Conservation (phyloP, 2,888 invertebrate genomes). For the Myopa testacea region DNA sequence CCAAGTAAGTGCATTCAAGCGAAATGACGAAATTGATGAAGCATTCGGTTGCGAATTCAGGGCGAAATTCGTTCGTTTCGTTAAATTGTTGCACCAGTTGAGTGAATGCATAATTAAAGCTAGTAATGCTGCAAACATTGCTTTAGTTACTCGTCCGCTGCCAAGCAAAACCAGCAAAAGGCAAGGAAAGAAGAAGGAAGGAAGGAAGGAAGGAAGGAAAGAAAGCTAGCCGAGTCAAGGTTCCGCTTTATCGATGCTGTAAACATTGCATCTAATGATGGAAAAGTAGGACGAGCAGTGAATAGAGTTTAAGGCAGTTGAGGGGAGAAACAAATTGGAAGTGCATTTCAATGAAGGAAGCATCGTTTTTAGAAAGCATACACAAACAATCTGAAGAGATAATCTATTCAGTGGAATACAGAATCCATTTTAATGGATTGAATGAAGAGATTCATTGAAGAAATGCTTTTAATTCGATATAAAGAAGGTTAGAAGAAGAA, state of each 20-base stretch:
- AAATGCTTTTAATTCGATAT: too few relatives aligned
- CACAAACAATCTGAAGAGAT: too few relatives aligned
- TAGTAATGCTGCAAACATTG: not conserved
- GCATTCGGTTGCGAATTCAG: not conserved
- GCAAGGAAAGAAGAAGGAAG: not conserved
- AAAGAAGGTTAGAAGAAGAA: too few relatives aligned
- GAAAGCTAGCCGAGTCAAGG: not conserved
- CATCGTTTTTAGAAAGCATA: too few relatives aligned
- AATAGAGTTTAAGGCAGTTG: too few relatives aligned
- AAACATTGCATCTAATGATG: not conserved
- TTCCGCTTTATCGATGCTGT: not conserved
- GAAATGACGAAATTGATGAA: not conserved
- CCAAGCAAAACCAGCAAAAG: not conserved
- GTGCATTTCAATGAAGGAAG: not conserved
- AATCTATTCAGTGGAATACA: too few relatives aligned
- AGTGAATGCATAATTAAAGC: slow-evolving; percentile 20
- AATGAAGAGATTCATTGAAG: too few relatives aligned
- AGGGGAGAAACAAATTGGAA: too few relatives aligned
- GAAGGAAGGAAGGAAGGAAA: too few relatives aligned
- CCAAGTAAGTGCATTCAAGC: slow-evolving; percentile 19
- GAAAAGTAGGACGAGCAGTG: too few relatives aligned
- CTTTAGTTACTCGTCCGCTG: not conserved
- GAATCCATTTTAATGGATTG: too few relatives aligned
- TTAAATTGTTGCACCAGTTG: not conserved
- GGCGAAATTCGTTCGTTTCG: not conserved